A percentile compares a stretch with the other conserved stretches of the same genome.
Evolutionary conservation across 2,113 vertebrate species (phyloP).

Genomic region (Indri indri): DNA sequence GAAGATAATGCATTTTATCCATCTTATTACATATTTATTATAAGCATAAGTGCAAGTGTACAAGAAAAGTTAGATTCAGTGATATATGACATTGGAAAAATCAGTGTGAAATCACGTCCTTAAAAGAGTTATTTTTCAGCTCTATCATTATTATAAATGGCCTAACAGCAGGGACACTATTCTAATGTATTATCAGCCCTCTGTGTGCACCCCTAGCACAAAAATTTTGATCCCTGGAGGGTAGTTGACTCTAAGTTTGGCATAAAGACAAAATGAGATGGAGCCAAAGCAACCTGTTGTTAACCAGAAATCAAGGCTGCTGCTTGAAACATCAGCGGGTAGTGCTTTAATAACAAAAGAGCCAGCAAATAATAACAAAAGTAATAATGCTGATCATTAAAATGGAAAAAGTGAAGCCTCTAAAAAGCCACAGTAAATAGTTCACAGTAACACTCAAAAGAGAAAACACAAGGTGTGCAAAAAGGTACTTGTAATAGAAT

Average conservation of each 20-base stretch:
- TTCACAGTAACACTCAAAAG: neutral
- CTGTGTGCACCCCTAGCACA: neutral
- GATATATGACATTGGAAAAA: slow-evolving; percentile 39
- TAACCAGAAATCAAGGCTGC: slow-evolving; percentile 17
- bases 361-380: neutral
- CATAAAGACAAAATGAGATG: slow-evolving; percentile 9
- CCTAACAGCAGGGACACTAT: neutral
- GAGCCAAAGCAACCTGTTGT: neutral
- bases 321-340: neutral
- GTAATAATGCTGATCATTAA: neutral
- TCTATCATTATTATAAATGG: slow-evolving; percentile 51
- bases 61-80: slow-evolving; percentile 2
- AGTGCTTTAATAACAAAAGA: neutral
- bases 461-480: neutral
- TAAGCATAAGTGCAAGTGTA: slow-evolving; percentile 9
- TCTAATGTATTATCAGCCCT: slow-evolving; percentile 35
- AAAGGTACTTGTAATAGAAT: neutral
- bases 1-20: slow-evolving; percentile 50
- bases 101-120: slow-evolving; percentile 40
- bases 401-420: neutral
- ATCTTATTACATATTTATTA: slow-evolving; percentile 48
- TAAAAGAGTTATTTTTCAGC: slow-evolving; percentile 42
- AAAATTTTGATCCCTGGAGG: slow-evolving; percentile 8
- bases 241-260: neutral
- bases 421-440: neutral